phyloP scores from a whole-genome alignment of 2,888 invertebrate species.

The Leptinotarsa peninsularis region DNA sequence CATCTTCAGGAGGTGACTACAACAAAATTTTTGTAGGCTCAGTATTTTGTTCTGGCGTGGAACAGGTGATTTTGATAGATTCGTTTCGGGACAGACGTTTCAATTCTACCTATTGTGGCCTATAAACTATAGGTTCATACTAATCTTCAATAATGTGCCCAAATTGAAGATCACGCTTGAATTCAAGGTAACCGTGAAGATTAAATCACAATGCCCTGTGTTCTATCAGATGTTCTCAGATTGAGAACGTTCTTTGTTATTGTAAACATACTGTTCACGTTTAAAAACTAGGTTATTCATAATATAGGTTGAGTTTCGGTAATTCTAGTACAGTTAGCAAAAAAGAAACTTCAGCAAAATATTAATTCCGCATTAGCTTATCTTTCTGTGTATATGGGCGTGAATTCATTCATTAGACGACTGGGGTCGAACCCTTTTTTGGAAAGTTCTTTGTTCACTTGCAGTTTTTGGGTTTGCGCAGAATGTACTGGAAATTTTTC shows the following conservation, averaged over 20 bases:
- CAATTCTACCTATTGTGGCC: too few relatives aligned
- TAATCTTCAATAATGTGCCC: too few relatives aligned
- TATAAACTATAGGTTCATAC: too few relatives aligned
- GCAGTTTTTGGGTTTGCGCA: too few relatives aligned
- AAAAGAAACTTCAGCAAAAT: conserved; percentile 22
- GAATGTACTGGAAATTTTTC: too few relatives aligned
- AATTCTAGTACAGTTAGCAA: conserved; percentile 19
- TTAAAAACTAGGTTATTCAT: conserved; percentile 33
- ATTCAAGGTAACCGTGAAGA: conserved; percentile 26
- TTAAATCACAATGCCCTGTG: conserved; percentile 25
- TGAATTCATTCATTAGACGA: neutral
- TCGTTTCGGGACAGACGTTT: too few relatives aligned
- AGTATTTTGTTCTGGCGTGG: too few relatives aligned
- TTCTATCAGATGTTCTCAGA: conserved; percentile 30
- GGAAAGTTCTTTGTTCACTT: neutral
- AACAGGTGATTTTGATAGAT: too few relatives aligned
- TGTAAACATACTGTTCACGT: conserved; percentile 27
- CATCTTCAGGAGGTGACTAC: too few relatives aligned
- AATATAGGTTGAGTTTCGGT: conserved; percentile 33
- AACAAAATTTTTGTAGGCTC: too few relatives aligned
- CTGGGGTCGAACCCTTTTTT: neutral
- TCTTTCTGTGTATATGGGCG: neutral
- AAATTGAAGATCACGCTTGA: neutral
- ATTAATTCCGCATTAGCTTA: conserved; percentile 24
- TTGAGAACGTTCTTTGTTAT: conserved; percentile 37